Conservation (phyloP, 1,140 invertebrate species). For the Camponotus pennsylvanicus region DNA sequence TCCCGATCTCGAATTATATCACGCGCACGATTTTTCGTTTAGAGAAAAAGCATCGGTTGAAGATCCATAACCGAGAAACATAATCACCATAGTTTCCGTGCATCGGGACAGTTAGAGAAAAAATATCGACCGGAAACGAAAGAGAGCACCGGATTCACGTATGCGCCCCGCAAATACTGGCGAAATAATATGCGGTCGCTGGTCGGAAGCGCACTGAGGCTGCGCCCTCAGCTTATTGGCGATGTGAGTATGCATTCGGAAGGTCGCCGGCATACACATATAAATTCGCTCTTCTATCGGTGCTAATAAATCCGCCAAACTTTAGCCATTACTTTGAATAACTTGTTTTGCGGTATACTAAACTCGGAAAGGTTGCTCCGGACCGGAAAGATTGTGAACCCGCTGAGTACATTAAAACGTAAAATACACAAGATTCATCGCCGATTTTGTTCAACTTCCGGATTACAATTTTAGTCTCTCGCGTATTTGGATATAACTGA, state of each 20-base stretch:
- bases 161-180: slow-evolving; percentile 10
- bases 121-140: slow-evolving; percentile 7
- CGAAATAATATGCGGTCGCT: slow-evolving; percentile 40
- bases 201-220: slow-evolving; percentile 18
- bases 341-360: slow-evolving; percentile 30
- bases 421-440: background rate
- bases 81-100: slow-evolving; percentile 16
- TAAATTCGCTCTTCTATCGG: slow-evolving; percentile 38
- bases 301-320: slow-evolving; percentile 46
- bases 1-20: background rate
- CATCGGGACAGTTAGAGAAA: background rate
- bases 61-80: slow-evolving; percentile 4
- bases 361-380: no score
- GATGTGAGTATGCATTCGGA: slow-evolving; percentile 9
- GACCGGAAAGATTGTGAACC: slow-evolving; percentile 4
- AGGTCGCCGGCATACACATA: background rate
- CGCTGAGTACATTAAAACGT: background rate
- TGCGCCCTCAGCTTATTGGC: slow-evolving; percentile 27
- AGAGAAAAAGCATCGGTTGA: background rate
- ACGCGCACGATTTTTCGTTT: background rate
- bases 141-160: slow-evolving; percentile 1
- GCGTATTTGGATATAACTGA: slow-evolving; percentile 4
- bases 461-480: background rate
- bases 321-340: slow-evolving; percentile 49
- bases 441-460: slow-evolving; percentile 4